These are phyloP conservation scores for Isaurus tuberculatus DNA, from an alignment of 92 coral and sea anemone genomes.

Conservation along the genomic window DNA sequence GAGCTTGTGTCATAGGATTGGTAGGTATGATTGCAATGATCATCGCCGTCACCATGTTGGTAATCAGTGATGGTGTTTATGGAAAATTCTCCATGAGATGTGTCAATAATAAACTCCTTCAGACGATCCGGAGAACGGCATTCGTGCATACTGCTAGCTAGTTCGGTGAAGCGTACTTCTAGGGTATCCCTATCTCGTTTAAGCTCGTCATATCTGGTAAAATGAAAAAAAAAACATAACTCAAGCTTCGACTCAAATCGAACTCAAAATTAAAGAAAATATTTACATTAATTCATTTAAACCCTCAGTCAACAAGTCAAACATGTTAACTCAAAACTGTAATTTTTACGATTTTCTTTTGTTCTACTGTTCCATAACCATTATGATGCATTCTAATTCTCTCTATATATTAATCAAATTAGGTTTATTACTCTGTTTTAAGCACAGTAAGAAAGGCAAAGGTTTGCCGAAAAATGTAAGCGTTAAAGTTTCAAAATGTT, in stretches of 20 bases:
- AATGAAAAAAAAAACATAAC: neutral
- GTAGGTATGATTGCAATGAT: neutral
- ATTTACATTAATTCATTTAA: too few relatives aligned
- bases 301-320: too few relatives aligned
- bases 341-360: too few relatives aligned
- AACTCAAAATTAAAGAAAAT: too few relatives aligned
- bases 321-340: too few relatives aligned
- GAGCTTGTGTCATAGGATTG: slow-evolving; percentile 31
- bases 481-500: too few relatives aligned
- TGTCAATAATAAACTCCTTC: slow-evolving; percentile 41
- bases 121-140: slow-evolving; percentile 35
- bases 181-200: slow-evolving; percentile 44
- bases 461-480: too few relatives aligned
- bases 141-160: slow-evolving; percentile 37
- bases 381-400: too few relatives aligned
- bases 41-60: slow-evolving; percentile 14
- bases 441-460: too few relatives aligned
- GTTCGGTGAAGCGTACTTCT: slow-evolving; percentile 36
- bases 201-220: slow-evolving; percentile 67
- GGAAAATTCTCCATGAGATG: slow-evolving; percentile 37
- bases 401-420: too few relatives aligned
- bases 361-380: too few relatives aligned
- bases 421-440: too few relatives aligned
- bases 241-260: neutral
- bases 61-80: slow-evolving; percentile 27